Percentiles rank a stretch among this genome's conserved stretches.
Evolutionary conservation across 2,797 vertebrate genomes (phyloP).

Genomic region (Smutsia temminckii): DNA sequence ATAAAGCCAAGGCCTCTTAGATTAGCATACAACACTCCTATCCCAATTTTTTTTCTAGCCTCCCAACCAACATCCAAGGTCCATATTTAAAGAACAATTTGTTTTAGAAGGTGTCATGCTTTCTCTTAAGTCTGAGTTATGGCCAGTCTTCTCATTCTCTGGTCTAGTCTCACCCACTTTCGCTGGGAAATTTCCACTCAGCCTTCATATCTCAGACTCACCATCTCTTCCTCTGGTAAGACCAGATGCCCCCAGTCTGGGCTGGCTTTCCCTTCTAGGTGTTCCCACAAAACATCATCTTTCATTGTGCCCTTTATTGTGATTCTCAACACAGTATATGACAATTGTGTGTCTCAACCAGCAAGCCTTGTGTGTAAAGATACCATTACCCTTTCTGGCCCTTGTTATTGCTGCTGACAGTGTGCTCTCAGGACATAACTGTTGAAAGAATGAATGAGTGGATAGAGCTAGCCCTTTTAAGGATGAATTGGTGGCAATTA

Average conservation of each 20-base stretch:
- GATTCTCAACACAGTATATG: neutral
- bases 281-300: neutral
- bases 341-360: neutral
- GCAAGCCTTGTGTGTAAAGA: neutral
- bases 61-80: neutral
- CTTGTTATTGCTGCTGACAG: neutral
- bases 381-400: neutral
- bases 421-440: neutral
- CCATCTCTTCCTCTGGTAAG: neutral
- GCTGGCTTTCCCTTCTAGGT: neutral
- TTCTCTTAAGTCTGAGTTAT: neutral
- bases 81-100: neutral
- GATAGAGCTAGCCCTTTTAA: neutral
- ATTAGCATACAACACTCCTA: neutral
- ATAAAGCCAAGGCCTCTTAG: neutral
- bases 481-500: neutral
- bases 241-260: neutral
- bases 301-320: neutral
- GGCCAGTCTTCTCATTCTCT: accelerated
- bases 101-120: neutral
- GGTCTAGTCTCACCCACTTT: neutral
- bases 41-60: neutral
- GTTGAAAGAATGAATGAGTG: neutral
- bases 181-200: too few species aligned
- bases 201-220: neutral